Conservation (phyloP, 92 coral and sea anemone species). For the Zoanthus gigantus region DNA sequence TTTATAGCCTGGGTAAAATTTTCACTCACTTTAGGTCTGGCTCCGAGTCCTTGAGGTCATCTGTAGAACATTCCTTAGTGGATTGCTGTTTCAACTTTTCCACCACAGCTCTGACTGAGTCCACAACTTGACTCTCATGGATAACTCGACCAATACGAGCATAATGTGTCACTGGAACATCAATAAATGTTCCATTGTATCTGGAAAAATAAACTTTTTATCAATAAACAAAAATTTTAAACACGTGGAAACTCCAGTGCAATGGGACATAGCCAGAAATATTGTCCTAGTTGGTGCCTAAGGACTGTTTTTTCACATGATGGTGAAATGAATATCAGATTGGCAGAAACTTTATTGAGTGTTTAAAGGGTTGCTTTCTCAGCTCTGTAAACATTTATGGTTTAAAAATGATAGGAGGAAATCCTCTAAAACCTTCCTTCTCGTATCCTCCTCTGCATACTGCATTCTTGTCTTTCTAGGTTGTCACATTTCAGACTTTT, state of each 20-base stretch:
- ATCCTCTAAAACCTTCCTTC: too few relatives aligned
- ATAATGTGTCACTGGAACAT: constrained; percentile 92
- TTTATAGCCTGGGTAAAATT: background rate
- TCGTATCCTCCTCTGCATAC: too few relatives aligned
- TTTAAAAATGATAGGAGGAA: too few relatives aligned
- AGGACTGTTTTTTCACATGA: too few relatives aligned
- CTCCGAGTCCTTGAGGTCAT: constrained; percentile 90
- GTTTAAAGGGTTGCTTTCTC: too few relatives aligned
- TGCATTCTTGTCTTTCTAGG: too few relatives aligned
- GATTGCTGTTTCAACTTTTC: constrained; percentile 91
- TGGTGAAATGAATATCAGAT: too few relatives aligned
- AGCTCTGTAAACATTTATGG: too few relatives aligned
- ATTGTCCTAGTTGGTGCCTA: too few relatives aligned
- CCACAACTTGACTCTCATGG: constrained; percentile 97
- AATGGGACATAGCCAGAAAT: too few relatives aligned
- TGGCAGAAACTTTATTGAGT: too few relatives aligned
- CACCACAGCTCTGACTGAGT: constrained; percentile 85
- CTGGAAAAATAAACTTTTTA: constrained; percentile 41
- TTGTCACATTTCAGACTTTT: too few relatives aligned
- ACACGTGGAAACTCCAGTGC: background rate
- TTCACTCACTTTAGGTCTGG: constrained; percentile 91
- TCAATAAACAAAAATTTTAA: background rate
- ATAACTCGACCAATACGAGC: constrained; percentile 82
- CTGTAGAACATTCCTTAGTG: constrained; percentile 74
- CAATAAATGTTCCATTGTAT: constrained; percentile 90